Conservation (phyloP, 2,113 vertebrate species). For the Thunnus maccoyii region DNA sequence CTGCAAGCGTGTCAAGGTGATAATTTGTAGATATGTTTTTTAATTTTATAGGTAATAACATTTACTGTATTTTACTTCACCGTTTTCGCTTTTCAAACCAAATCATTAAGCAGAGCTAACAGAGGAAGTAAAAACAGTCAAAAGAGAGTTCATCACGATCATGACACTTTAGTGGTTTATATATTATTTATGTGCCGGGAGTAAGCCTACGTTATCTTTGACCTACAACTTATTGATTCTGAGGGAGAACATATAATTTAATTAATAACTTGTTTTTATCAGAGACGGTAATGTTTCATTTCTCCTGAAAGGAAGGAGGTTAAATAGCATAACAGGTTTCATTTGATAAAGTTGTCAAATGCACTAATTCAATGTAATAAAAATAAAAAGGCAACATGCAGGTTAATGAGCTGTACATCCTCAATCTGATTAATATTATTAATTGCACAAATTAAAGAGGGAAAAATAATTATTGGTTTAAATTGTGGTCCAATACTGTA, state of each 20-base stretch:
- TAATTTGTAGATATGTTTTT: neutral
- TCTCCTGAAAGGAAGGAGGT: neutral
- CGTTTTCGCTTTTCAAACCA: neutral
- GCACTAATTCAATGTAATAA: neutral
- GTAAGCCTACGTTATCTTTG: conserved; percentile 18
- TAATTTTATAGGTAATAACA: neutral
- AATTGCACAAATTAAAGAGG: neutral
- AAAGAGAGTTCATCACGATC: conserved; percentile 7
- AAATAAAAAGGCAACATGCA: neutral
- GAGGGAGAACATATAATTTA: conserved; percentile 11
- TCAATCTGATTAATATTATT: neutral
- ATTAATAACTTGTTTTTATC: conserved; percentile 13
- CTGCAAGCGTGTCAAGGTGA: neutral
- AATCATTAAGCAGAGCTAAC: neutral
- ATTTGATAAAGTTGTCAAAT: conserved; percentile 13
- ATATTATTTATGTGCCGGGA: conserved; percentile 25
- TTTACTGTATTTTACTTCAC: neutral
- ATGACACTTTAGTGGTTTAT: neutral
- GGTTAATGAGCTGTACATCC: neutral
- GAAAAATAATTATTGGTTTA: neutral
- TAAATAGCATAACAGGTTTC: neutral
- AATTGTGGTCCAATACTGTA: neutral
- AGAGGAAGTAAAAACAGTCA: conserved; percentile 15
- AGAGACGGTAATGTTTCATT: neutral
- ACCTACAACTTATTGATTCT: conserved; percentile 13